These are phyloP conservation scores for Spizella passerina DNA, from an alignment of 2,797 vertebrate genomes.

Conservation along the genomic window DNA sequence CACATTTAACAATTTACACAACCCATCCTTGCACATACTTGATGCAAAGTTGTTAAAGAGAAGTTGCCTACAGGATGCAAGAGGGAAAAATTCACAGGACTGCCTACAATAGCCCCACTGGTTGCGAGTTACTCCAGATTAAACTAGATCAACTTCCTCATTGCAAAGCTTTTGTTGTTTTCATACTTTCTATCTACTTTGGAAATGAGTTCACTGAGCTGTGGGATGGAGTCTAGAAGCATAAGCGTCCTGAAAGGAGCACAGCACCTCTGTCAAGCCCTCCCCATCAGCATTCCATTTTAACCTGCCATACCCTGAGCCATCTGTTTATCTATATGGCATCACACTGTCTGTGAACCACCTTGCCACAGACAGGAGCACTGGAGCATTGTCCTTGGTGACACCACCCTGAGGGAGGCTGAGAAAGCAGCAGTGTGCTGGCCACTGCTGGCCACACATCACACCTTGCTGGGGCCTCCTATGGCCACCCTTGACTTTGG, in stretches of 20 bases:
- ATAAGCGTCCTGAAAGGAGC: not conserved
- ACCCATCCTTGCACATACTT: not conserved
- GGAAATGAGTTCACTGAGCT: not conserved
- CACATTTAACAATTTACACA: not conserved
- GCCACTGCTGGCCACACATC: not conserved
- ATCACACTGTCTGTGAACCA: not conserved
- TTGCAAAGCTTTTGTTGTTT: not conserved
- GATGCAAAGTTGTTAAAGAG: not conserved
- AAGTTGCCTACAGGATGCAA: not conserved
- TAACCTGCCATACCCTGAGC: not conserved
- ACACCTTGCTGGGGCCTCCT: not conserved
- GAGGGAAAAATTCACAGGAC: not conserved
- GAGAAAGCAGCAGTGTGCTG: not conserved
- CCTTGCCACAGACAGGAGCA: not conserved
- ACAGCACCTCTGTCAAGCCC: not conserved
- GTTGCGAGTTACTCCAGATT: not conserved
- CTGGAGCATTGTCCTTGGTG: not conserved
- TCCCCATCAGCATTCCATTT: not conserved
- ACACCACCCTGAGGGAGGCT: not conserved
- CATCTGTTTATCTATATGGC: not conserved
- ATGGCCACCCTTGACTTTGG: not conserved
- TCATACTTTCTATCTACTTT: not conserved
- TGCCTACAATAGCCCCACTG: not conserved
- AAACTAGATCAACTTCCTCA: not conserved
- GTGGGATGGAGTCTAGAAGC: not conserved